phyloP scores from a whole-genome alignment of 1,140 invertebrate species.

The Scaptomyza hsui region DNA sequence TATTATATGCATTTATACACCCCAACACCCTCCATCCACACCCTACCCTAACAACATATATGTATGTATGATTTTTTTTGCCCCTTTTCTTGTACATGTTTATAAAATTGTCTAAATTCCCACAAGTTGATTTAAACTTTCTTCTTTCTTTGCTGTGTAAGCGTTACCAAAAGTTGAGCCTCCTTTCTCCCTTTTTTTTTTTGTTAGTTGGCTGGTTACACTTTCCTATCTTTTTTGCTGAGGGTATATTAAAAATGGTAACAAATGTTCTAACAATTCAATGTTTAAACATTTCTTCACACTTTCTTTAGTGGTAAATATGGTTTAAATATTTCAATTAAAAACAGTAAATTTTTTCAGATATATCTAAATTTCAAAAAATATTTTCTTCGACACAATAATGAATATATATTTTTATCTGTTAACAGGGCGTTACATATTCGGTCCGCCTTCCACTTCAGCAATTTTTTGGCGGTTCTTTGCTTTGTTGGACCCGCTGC shows the following conservation, averaged over 20 bases:
- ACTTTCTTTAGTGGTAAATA: too few species aligned
- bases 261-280: background rate
- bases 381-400: too few species aligned
- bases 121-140: constrained; percentile 82
- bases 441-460: constrained; percentile 17
- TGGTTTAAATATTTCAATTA: too few species aligned
- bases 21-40: background rate
- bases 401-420: constrained; percentile 1
- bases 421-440: constrained; percentile 5
- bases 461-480: constrained; percentile 12
- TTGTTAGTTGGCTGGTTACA: constrained; percentile 49
- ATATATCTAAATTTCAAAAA: too few species aligned
- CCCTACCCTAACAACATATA: constrained; percentile 13
- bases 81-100: constrained; percentile 55
- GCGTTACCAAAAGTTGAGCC: constrained; percentile 42
- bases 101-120: constrained; percentile 82
- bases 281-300: background rate
- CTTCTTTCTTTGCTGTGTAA: constrained; percentile 57
- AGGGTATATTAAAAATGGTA: background rate
- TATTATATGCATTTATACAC: constrained; percentile 59
- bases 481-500: constrained; percentile 9
- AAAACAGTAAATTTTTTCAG: too few species aligned
- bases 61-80: constrained; percentile 36
- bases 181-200: constrained; percentile 51
- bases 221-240: background rate